Evolutionary conservation across 64 coral and sea anemone species (phyloP), one percentile per base, ranked within the genome.

Genomic region (Trachythela sp.): DNA sequence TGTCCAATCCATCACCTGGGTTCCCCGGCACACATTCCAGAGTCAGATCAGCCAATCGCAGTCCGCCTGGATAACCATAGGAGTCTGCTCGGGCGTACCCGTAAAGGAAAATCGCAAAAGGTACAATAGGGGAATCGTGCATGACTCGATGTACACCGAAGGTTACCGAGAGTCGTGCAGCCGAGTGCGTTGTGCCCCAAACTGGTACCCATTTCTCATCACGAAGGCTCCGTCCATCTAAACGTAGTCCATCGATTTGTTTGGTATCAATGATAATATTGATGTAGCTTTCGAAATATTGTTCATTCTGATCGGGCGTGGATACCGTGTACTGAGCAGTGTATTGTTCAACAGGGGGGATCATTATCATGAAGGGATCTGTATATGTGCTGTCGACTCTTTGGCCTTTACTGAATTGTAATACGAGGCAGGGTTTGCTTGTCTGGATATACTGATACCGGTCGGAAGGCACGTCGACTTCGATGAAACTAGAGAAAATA

Each of bases 351-450:
- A 92, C 52, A 13, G 90, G 90, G 13, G 90, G 90, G 38, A 92
- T 76, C 80, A 92, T 88, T 72, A 92, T 88, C 90, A 92, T 92
- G 48, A 92, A 92, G 4, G 90, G 90, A 24, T 92, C 90, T 8
- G 9, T 45, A 8, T 88, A 42, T 22, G 70, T 86, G 2, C 49
- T 40, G 76, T 83, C 31, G 11, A 83, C 70, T 24, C 20, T 8
- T 18, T 77, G 70, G 48, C 90, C 90, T 92, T 92, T 92, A 31
- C 85, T 83, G 30, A 52, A 92, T 48, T 88, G 90, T 37, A 92
- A 35, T n/a, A 92, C 90, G 38, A 92, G 87, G 36, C 90, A 92
- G 27, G 90, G 90, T 39, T 92, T 92, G 70, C 35, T 80, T 42
- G 50, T 36, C 70, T 87, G 8, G 39, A 31, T 60, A 84, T 56